These are phyloP conservation scores for Heliconius nattereri DNA, from an alignment of 1,140 invertebrate species.

Conservation along the genomic window DNA sequence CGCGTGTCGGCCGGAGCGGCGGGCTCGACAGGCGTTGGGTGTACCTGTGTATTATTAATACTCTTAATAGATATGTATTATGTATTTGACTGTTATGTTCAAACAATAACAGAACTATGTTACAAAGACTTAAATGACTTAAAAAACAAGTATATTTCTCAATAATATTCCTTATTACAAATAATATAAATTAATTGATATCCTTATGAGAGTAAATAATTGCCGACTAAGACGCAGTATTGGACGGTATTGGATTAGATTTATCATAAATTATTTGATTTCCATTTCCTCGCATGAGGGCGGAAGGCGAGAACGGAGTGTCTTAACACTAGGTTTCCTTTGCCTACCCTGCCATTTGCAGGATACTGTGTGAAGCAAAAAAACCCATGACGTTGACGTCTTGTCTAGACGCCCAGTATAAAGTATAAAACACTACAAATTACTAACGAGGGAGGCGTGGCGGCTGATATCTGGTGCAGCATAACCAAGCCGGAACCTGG, in stretches of 20 bases:
- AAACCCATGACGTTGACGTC: too few relatives aligned
- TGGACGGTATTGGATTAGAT: too few relatives aligned
- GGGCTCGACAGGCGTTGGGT: slow-evolving; percentile 74
- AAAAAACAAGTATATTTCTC: neutral
- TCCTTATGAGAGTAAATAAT: too few relatives aligned
- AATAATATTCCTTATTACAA: too few relatives aligned
- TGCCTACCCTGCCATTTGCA: too few relatives aligned
- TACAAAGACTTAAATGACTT: neutral
- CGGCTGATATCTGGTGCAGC: slow-evolving; percentile 88
- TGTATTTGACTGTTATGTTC: neutral
- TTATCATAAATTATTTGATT: too few relatives aligned
- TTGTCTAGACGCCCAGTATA: neutral
- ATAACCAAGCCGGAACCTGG: slow-evolving; percentile 83
- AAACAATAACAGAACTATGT: neutral
- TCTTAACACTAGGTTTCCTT: too few relatives aligned
- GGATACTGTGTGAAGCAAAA: too few relatives aligned
- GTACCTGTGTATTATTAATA: slow-evolving; percentile 42
- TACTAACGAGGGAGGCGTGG: slow-evolving; percentile 86
- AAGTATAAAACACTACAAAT: neutral
- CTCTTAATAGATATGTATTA: neutral
- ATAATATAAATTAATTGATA: too few relatives aligned
- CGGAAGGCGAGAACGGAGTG: too few relatives aligned
- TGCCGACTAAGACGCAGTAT: too few relatives aligned
- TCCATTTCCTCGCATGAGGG: too few relatives aligned
- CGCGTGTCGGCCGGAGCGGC: slow-evolving; percentile 81